Percentiles rank a stretch among this genome's conserved stretches.
These are phyloP conservation scores for Neoniphon sammara DNA, from an alignment of 2,797 vertebrate species.

Conservation along the genomic window DNA sequence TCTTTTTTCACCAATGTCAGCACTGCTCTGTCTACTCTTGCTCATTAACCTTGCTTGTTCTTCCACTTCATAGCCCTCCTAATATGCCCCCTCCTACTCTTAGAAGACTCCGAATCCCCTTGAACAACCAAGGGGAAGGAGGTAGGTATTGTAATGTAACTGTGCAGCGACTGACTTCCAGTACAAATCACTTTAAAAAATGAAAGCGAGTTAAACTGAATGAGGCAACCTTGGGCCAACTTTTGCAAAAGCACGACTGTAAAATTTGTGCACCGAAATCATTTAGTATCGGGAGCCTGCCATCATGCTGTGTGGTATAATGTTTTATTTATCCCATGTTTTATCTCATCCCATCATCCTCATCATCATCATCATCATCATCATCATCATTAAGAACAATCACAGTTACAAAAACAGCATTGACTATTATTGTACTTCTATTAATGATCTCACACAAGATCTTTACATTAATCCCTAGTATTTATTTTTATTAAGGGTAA, in stretches of 20 bases:
- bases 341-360: background rate
- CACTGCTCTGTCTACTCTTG: slow-evolving; percentile 80
- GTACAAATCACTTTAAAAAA: slow-evolving; percentile 28
- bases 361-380: background rate
- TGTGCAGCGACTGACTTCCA: slow-evolving; percentile 34
- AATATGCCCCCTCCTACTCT: slow-evolving; percentile 71
- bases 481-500: too few relatives aligned
- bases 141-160: slow-evolving; percentile 34
- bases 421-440: background rate
- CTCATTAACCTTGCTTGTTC: slow-evolving; percentile 88
- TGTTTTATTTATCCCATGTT: background rate
- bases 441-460: background rate
- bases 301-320: background rate
- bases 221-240: slow-evolving; percentile 11
- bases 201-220: slow-evolving; percentile 12
- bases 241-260: background rate
- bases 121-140: slow-evolving; percentile 62
- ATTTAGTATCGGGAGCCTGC: background rate
- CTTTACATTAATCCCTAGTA: too few relatives aligned
- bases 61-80: slow-evolving; percentile 83
- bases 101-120: slow-evolving; percentile 69
- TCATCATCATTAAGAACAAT: background rate
- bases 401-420: background rate
- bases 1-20: slow-evolving; percentile 77
- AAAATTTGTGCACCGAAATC: background rate